A percentile compares a stretch with the other conserved stretches of the same genome.
Conservation (phyloP, 2,113 vertebrate species). For the Athene noctua region DNA sequence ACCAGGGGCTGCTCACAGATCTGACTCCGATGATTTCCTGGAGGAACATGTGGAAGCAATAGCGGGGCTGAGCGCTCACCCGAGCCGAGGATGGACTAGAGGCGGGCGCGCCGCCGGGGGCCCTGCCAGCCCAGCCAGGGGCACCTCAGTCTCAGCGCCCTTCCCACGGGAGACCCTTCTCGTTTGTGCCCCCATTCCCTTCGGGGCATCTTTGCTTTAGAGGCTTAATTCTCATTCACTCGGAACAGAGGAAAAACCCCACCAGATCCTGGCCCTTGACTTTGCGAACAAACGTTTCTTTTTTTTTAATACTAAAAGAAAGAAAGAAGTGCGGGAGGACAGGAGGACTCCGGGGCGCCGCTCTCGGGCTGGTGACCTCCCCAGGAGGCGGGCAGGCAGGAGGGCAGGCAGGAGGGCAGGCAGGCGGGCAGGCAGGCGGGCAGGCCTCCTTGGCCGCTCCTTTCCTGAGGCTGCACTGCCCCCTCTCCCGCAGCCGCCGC, state of each 20-base stretch:
- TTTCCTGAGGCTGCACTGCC: constrained; percentile 77
- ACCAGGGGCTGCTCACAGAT: constrained; percentile 85
- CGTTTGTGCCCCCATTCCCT: background rate
- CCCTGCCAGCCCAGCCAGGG: background rate
- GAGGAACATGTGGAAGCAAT: constrained; percentile 96
- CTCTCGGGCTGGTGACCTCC: background rate
- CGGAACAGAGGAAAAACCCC: background rate
- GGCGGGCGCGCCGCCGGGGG: background rate
- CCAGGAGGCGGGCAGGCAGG: background rate
- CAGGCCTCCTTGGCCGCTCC: background rate
- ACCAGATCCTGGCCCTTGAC: background rate
- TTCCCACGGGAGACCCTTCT: background rate
- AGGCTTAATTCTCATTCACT: background rate
- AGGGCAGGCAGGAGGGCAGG: background rate
- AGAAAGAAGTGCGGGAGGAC: background rate
- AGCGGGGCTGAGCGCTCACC: constrained; percentile 71
- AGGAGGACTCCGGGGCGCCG: background rate
- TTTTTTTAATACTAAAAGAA: background rate
- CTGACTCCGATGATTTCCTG: constrained; percentile 78
- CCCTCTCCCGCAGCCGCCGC: constrained; percentile 55
- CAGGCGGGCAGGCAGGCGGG: background rate
- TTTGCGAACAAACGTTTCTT: background rate
- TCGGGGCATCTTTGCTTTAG: background rate
- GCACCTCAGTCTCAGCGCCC: background rate
- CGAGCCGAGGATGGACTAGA: constrained; percentile 66